These are phyloP conservation scores for Sorex maritimensis DNA, from an alignment of 2,797 vertebrate species.

Conservation along the genomic window DNA sequence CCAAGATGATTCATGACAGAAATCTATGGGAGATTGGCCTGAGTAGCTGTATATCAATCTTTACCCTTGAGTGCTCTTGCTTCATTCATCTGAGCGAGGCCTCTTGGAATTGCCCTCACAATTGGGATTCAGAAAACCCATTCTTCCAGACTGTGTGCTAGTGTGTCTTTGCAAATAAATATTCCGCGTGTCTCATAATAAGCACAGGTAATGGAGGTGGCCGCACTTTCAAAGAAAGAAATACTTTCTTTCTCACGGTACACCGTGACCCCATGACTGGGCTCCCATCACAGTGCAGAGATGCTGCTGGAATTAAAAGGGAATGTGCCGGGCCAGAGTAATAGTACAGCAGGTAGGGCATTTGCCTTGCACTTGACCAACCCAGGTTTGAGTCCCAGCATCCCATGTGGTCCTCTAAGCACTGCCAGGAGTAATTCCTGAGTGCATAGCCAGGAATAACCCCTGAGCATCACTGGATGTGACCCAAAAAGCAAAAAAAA, in stretches of 20 bases:
- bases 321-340: neutral
- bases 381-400: no score
- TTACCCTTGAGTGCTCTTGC: neutral
- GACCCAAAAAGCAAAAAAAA: no score
- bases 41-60: neutral
- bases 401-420: no score
- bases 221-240: neutral
- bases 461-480: no score
- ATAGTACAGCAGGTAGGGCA: no score
- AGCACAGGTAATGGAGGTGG: neutral
- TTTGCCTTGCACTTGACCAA: no score
- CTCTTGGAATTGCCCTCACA: neutral
- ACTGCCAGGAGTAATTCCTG: no score
- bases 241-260: neutral
- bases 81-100: neutral
- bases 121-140: neutral
- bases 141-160: neutral
- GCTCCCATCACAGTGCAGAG: neutral
- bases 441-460: no score
- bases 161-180: constrained; percentile 53
- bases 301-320: neutral
- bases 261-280: no score
- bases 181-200: neutral
- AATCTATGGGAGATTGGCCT: neutral
- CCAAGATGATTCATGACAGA: neutral